These are phyloP conservation scores for Phaethon lepturus DNA, from an alignment of 2,113 vertebrate genomes.

Conservation along the genomic window DNA sequence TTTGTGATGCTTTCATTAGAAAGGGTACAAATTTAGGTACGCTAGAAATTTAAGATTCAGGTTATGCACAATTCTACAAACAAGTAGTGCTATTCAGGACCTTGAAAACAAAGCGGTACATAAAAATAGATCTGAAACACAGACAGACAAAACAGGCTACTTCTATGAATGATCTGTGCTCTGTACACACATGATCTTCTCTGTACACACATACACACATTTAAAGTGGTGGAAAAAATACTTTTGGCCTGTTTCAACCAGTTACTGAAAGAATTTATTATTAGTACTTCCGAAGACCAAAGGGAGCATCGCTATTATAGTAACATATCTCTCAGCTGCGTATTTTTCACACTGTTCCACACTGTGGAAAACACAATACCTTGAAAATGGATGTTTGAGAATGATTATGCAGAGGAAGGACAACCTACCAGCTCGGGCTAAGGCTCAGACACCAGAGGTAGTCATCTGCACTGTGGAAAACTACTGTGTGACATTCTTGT, in stretches of 20 bases:
- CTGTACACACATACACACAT: rapidly evolving
- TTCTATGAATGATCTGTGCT: not conserved
- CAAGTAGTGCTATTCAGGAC: not conserved
- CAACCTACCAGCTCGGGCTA: not conserved
- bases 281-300: not conserved
- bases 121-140: constrained; percentile 29
- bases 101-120: not conserved
- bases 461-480: not conserved
- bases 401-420: not conserved
- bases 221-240: not conserved
- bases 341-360: not conserved
- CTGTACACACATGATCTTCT: not conserved
- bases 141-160: not conserved
- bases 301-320: not conserved
- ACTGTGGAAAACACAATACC: not conserved
- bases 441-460: not conserved
- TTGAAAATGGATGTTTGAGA: not conserved
- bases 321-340: not conserved
- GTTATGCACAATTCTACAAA: not conserved
- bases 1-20: not conserved
- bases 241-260: not conserved
- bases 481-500: not conserved
- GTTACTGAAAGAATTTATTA: not conserved
- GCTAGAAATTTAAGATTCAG: not conserved
- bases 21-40: not conserved